Evolutionary conservation across 2,113 vertebrate species (phyloP), one percentile per base, ranked within the genome.

Genomic region (Tenebrosternarchus preto): DNA sequence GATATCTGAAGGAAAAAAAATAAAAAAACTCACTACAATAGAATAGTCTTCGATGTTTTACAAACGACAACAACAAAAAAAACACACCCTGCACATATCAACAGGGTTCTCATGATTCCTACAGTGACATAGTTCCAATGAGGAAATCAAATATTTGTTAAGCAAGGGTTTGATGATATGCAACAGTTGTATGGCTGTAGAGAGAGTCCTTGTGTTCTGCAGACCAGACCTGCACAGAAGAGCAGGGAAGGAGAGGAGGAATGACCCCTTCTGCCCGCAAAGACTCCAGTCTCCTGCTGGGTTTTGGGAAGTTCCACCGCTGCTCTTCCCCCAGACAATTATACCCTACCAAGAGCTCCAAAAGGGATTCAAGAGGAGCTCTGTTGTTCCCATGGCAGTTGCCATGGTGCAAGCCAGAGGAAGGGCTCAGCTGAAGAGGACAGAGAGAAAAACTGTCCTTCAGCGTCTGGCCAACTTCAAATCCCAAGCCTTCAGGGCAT

Each of bases 1-100:
- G 66, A 82, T 71, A 77, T 74, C 66, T 78, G 80, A 66, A 82
- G 84, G 80, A 82, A 15, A 67, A 60, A 67, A 71, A 24, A 86
- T 43, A 68, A 84, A 60, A 57, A 59, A 24, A 78, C 17, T 55
- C 11, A n/a, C 24, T 66, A 57, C 6, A 43, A 46, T 6, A 5
- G 5, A 80, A 78, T 70, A 80, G 55, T 64, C 78, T 73, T 33
- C 63, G 55, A 66, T 53, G 64, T 77, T 55, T 57, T 56, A 71
- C 66, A 60, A 56, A 39, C 43, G n/a, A 16, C 25, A 25, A 59
- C n/a, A 4, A 71, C 8, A 24, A 53, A 72, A 72, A 50, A 53
- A 39, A 15, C 66, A 1, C 22, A 36, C 25, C 67, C 69, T 16
- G 22, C 64, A n/a, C 57, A 61, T 50, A 29, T 50, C 24, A 68